Evolutionary conservation across 2,113 vertebrate species (phyloP).

Genomic region (Pteropus alecto): DNA sequence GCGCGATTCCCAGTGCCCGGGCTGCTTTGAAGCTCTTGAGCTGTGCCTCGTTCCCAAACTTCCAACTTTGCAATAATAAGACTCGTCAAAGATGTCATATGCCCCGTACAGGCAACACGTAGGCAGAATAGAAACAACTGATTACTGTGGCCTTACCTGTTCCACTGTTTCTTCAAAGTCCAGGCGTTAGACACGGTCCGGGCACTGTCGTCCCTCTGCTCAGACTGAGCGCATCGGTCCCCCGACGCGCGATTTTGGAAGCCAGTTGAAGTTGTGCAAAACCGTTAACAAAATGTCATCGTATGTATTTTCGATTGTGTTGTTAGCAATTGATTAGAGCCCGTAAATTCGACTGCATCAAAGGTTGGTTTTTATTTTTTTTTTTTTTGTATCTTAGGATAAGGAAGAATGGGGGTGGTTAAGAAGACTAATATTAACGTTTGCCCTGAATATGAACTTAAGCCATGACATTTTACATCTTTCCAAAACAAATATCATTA

Average conservation of each 20-base stretch:
- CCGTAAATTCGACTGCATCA: neutral
- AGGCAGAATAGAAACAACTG: neutral
- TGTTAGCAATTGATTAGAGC: neutral
- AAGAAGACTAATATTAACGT: neutral
- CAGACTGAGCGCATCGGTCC: too few species aligned
- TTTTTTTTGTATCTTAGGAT: neutral
- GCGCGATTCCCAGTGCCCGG: fast-evolving
- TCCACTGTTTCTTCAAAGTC: neutral
- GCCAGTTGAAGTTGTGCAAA: neutral
- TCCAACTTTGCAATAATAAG: neutral
- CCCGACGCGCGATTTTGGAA: neutral
- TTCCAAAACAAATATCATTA: neutral
- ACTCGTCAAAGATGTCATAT: neutral
- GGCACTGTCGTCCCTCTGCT: fast-evolving
- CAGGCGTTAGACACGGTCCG: neutral
- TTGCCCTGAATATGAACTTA: neutral
- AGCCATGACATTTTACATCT: neutral
- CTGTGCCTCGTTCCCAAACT: too few species aligned
- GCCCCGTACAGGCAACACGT: fast-evolving
- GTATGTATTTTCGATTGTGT: neutral
- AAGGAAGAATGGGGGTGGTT: neutral
- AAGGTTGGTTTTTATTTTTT: neutral
- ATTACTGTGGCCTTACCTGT: fast-evolving
- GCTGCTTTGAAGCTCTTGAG: fast-evolving
- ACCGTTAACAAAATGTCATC: neutral